Percentiles rank a stretch among this genome's conserved stretches.
Conservation (phyloP, 2,113 vertebrate genomes). For the Mormyrus lacerda region DNA sequence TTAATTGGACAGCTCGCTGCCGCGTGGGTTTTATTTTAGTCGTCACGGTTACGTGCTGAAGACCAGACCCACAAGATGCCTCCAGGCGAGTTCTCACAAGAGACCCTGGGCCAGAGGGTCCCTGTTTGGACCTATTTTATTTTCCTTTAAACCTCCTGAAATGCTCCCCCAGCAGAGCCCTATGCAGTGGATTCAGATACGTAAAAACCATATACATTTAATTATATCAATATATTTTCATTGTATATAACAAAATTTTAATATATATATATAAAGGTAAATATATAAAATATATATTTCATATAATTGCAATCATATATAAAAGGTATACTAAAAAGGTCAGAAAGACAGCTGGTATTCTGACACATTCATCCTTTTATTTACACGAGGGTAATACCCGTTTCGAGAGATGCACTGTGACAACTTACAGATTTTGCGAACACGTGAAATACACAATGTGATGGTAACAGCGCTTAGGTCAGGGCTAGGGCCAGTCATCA, state of each 20-base stretch:
- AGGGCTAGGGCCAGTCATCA: neutral
- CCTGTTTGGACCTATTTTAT: neutral
- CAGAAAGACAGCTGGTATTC: neutral
- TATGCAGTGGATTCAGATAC: conserved; percentile 8
- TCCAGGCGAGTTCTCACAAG: neutral
- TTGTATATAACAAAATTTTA: conserved; percentile 15
- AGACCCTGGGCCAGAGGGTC: neutral
- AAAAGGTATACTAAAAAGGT: neutral
- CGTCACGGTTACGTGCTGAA: neutral
- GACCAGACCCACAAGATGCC: neutral
- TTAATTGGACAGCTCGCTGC: neutral
- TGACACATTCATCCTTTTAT: neutral
- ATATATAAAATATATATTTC: conserved; percentile 26
- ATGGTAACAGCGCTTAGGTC: neutral
- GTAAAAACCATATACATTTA: conserved; percentile 6
- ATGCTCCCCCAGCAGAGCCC: neutral
- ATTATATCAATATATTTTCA: conserved; percentile 21
- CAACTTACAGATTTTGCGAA: neutral
- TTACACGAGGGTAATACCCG: neutral
- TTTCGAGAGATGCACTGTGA: conserved; percentile 6
- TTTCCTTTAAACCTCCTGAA: neutral
- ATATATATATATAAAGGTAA: conserved; percentile 17
- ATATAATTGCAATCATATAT: conserved; percentile 10
- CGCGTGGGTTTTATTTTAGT: neutral
- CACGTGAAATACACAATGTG: neutral